phyloP scores from a whole-genome alignment of 2,113 vertebrate genomes.

The Bos javanicus region DNA sequence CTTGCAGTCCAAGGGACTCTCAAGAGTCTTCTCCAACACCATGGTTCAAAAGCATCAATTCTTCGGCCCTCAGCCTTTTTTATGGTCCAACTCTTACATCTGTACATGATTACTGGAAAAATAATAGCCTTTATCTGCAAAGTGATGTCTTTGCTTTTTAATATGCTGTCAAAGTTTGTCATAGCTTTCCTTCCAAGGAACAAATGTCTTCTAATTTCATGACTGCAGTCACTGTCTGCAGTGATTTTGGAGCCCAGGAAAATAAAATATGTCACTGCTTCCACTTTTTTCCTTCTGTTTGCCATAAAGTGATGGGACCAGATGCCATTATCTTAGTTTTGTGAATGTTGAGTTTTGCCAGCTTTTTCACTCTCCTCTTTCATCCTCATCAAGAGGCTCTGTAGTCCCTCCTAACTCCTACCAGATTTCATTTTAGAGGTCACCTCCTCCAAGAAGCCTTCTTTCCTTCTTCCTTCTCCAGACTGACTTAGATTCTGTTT shows the following conservation, averaged over 20 bases:
- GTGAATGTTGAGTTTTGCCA: background rate
- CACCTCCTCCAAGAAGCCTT: background rate
- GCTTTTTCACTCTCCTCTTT: background rate
- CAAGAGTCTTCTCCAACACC: background rate
- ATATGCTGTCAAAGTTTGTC: background rate
- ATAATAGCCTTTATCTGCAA: background rate
- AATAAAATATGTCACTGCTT: background rate
- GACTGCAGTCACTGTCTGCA: background rate
- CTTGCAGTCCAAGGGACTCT: background rate
- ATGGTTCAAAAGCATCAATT: background rate
- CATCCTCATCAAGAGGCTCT: background rate
- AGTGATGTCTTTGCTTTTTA: background rate
- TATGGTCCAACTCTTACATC: background rate
- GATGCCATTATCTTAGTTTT: background rate
- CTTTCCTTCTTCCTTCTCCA: background rate
- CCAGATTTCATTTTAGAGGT: background rate
- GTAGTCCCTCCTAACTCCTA: background rate
- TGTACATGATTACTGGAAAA: background rate
- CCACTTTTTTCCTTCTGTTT: background rate
- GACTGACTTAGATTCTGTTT: background rate
- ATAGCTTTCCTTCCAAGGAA: background rate
- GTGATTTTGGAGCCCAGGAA: background rate
- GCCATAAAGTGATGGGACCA: background rate
- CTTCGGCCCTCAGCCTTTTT: fast-evolving
- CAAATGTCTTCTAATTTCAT: background rate